Evolutionary conservation across 2,113 vertebrate species (phyloP).

Genomic region (Tetrao urogallus): DNA sequence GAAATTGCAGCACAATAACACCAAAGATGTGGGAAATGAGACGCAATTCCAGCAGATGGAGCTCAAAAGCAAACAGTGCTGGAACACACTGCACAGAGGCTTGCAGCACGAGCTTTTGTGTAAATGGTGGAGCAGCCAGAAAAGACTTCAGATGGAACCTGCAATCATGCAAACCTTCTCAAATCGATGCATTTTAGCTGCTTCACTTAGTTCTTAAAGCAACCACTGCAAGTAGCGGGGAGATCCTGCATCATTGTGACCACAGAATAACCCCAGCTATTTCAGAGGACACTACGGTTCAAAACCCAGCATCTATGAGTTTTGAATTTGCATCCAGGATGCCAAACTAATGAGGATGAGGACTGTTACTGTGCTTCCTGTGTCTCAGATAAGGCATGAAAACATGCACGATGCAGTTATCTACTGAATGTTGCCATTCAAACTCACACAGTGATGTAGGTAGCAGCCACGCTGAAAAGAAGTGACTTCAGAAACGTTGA

Average conservation of each 20-base stretch:
- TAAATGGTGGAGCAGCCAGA: not conserved
- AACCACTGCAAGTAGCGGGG: not conserved
- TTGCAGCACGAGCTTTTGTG: not conserved
- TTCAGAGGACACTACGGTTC: not conserved
- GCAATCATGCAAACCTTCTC: not conserved
- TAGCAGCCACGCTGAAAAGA: not conserved
- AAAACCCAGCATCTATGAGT: rapidly evolving
- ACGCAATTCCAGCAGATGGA: slow-evolving; percentile 68
- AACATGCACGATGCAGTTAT: rapidly evolving
- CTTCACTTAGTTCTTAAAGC: not conserved
- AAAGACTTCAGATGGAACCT: not conserved
- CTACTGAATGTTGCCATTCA: not conserved
- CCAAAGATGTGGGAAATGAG: not conserved
- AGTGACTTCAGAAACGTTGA: not conserved
- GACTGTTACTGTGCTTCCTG: not conserved
- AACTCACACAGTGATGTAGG: not conserved
- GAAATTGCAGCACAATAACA: not conserved
- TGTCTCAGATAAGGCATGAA: not conserved
- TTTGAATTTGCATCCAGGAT: not conserved
- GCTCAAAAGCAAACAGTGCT: slow-evolving; percentile 54
- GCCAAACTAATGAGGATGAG: not conserved
- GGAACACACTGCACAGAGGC: not conserved
- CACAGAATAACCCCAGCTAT: not conserved
- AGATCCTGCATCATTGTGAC: not conserved
- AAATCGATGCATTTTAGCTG: not conserved